Evolutionary conservation across 2,113 vertebrate species (phyloP).

Genomic region (Psittacara wagleri): DNA sequence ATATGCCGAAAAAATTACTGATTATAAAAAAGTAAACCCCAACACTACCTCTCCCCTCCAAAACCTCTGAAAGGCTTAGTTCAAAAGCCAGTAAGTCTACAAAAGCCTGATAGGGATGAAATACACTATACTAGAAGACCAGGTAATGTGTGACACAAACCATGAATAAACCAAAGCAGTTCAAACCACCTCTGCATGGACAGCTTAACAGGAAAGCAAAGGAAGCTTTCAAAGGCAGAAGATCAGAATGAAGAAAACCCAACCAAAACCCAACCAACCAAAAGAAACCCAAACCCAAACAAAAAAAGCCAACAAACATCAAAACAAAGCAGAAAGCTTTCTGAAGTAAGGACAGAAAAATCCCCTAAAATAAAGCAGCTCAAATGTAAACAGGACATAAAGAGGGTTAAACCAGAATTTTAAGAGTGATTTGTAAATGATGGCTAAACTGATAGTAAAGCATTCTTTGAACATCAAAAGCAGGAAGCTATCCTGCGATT

Average conservation of each 20-base stretch:
- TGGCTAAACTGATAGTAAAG: neutral
- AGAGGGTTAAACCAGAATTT: neutral
- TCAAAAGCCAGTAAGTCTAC: neutral
- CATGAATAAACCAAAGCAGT: neutral
- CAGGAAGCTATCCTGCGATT: conserved; percentile 1
- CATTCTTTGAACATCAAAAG: conserved; percentile 22
- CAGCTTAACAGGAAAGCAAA: neutral
- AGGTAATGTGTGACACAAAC: neutral
- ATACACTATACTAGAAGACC: neutral
- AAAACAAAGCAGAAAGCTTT: neutral
- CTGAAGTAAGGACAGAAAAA: neutral
- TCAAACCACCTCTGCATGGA: neutral
- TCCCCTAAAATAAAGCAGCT: neutral
- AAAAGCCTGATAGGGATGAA: neutral
- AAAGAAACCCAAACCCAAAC: neutral
- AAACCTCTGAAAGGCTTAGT: neutral
- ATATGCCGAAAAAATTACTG: neutral
- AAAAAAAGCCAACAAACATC: neutral
- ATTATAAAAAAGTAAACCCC: neutral
- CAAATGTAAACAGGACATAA: conserved; percentile 20
- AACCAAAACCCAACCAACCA: neutral
- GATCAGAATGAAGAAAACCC: neutral
- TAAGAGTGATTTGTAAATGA: neutral
- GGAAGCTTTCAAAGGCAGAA: neutral
- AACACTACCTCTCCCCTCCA: neutral